Conservation (phyloP, 1,140 invertebrate species). For the Drosophila rhopaloa region DNA sequence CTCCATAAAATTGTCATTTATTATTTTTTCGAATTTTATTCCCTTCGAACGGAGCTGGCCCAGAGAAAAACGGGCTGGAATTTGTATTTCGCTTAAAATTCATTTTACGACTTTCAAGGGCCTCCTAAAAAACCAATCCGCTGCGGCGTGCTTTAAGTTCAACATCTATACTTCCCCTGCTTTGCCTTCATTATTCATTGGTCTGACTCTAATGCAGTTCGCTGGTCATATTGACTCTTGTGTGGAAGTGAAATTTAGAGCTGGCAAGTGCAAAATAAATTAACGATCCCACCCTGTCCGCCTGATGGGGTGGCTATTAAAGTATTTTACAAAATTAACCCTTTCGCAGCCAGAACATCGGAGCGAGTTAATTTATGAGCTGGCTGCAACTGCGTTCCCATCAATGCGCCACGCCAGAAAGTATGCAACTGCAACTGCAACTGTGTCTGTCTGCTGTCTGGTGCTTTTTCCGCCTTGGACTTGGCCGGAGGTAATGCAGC, state of each 20-base stretch:
- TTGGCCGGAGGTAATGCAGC: slow-evolving; percentile 37
- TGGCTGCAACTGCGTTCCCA: slow-evolving; percentile 33
- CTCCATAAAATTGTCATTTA: slow-evolving; percentile 78
- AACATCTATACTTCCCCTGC: not conserved
- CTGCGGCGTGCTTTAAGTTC: slow-evolving; percentile 8
- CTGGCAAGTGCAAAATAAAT: slow-evolving; percentile 67
- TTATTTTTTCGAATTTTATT: slow-evolving; percentile 70
- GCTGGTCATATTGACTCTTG: slow-evolving; percentile 56
- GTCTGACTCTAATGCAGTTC: slow-evolving; percentile 40
- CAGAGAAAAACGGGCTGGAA: slow-evolving; percentile 2
- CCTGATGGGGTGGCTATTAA: slow-evolving; percentile 61
- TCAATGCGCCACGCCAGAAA: slow-evolving; percentile 48
- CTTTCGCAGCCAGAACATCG: slow-evolving; percentile 25
- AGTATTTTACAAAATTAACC: slow-evolving; percentile 78
- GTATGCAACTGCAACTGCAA: slow-evolving; percentile 46
- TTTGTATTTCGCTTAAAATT: slow-evolving; percentile 42
- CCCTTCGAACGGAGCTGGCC: slow-evolving; percentile 15
- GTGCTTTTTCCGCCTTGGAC: slow-evolving; percentile 37
- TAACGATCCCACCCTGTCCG: slow-evolving; percentile 23
- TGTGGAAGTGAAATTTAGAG: slow-evolving; percentile 55
- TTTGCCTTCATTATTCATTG: slow-evolving; percentile 20
- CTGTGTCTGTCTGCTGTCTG: slow-evolving; percentile 21
- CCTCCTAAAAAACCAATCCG: not conserved
- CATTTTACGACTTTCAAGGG: slow-evolving; percentile 27
- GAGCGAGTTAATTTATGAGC: slow-evolving; percentile 67